A percentile compares a stretch with the other conserved stretches of the same genome.
Conservation (phyloP, 2,797 vertebrate genomes). For the Notoglanidium macrostoma region DNA sequence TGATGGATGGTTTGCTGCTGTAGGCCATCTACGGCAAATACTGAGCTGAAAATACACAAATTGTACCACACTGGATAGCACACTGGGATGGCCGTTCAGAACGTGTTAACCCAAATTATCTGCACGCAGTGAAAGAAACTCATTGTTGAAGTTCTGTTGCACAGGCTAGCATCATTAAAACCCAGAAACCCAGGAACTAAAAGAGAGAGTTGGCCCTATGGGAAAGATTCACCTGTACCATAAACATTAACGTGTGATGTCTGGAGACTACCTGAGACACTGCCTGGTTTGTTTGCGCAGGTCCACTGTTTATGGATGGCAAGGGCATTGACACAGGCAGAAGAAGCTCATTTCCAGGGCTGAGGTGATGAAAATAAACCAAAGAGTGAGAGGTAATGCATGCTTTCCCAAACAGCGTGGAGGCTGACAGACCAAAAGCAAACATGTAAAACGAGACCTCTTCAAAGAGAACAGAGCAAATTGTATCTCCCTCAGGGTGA, state of each 20-base stretch:
- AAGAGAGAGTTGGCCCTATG: conserved; percentile 3
- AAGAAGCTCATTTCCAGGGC: conserved; percentile 68
- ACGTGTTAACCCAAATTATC: background rate
- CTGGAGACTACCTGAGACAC: conserved; percentile 48
- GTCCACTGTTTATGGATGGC: conserved; percentile 51
- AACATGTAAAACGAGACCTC: conserved; percentile 53
- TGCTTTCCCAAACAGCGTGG: conserved; percentile 38
- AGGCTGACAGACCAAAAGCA: conserved; percentile 54
- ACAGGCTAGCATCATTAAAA: conserved; percentile 56
- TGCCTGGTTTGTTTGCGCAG: conserved; percentile 58
- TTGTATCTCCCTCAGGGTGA: conserved; percentile 36
- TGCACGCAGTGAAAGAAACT: background rate
- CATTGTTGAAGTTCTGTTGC: conserved; percentile 1
- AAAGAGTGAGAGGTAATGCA: conserved; percentile 56
- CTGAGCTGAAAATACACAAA: conserved; percentile 21
- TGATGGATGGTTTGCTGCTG: conserved; percentile 39
- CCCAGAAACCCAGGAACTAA: conserved; percentile 28
- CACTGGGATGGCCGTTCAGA: background rate
- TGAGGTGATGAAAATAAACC: conserved; percentile 65
- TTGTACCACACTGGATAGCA: background rate
- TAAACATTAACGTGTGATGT: conserved; percentile 62
- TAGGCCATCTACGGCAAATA: conserved; percentile 22
- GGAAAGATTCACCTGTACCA: conserved; percentile 54
- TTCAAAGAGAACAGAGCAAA: conserved; percentile 48
- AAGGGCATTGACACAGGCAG: conserved; percentile 58